Conservation (phyloP, 2,888 invertebrate species). For the Dolichomitus sp. region DNA sequence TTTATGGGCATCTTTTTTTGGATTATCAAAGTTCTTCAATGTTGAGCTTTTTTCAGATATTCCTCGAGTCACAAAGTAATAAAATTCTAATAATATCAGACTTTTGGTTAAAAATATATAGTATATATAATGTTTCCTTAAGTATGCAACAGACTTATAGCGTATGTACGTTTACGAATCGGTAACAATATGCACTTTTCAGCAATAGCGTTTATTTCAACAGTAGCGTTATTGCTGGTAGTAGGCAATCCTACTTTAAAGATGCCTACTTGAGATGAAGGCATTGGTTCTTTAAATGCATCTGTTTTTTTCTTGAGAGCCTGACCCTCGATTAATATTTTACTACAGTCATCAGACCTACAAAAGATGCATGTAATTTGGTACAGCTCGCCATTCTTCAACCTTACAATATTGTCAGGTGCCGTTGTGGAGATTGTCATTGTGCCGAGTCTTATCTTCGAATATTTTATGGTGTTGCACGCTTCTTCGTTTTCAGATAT, state of each 20-base stretch:
- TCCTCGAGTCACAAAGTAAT: too few relatives aligned
- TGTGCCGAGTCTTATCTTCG: background rate
- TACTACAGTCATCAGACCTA: background rate
- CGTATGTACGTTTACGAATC: background rate
- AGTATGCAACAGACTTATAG: background rate
- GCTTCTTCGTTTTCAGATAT: background rate
- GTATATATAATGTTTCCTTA: background rate
- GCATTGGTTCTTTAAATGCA: constrained; percentile 1
- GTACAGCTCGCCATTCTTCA: background rate
- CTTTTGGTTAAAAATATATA: too few relatives aligned
- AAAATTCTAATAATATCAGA: too few relatives aligned
- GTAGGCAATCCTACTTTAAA: constrained; percentile 2
- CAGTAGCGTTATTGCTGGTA: background rate
- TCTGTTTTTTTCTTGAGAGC: background rate
- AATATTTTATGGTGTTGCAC: background rate
- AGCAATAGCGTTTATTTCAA: background rate
- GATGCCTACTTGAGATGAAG: background rate
- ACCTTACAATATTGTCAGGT: background rate
- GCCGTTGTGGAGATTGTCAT: background rate
- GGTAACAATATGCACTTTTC: too few relatives aligned
- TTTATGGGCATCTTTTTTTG: too few relatives aligned
- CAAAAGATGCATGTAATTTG: background rate
- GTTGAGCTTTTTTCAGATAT: too few relatives aligned
- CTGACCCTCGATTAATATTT: constrained; percentile 6
- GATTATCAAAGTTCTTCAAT: too few relatives aligned